Percentiles rank a stretch among this genome's conserved stretches.
Evolutionary conservation across 2,113 vertebrate genomes (phyloP).

Genomic region (Sus scrofa): T2T-Sscrofa CM000822.6:52071501-52072000

Average conservation of each 20-base stretch:
- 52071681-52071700: not conserved
- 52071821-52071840: not conserved
- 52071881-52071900: not conserved
- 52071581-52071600: not conserved
- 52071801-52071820: not conserved
- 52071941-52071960: not conserved
- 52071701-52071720: not conserved
- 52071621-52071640: not conserved
- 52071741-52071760: not conserved
- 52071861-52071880: not conserved
- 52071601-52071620: not conserved
- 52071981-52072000: not conserved
- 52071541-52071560: too few species aligned
- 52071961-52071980: not conserved
- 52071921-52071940: not conserved
- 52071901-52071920: not conserved
- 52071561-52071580: too few species aligned
- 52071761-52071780: not conserved
- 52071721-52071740: not conserved
- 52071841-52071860: not conserved
- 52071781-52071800: constrained; percentile 4
- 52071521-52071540: too few species aligned
- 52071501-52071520: too few species aligned
- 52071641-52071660: not conserved
- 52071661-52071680: too few species aligned